Evolutionary conservation across 2,888 invertebrate species (phyloP).

Genomic region (Apamea sordens): DNA sequence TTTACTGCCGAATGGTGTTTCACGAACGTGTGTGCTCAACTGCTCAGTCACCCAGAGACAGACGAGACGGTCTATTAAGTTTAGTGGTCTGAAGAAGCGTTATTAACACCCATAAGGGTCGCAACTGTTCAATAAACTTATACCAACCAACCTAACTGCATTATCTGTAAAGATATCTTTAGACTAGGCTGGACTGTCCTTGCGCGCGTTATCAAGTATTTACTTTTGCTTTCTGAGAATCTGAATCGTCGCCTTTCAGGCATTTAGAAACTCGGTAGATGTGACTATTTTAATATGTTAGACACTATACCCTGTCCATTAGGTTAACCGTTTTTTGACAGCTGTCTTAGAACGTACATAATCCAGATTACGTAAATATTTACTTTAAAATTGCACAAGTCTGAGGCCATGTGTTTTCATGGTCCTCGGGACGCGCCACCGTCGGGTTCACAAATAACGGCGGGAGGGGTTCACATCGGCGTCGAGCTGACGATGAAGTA

Average conservation of each 20-base stretch:
- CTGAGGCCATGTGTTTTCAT: no score
- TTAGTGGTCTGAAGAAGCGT: neutral
- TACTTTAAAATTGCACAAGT: no score
- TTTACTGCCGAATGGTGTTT: neutral
- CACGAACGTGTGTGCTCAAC: neutral
- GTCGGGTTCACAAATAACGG: no score
- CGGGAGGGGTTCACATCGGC: no score
- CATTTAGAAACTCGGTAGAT: neutral
- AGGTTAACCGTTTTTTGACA: no score
- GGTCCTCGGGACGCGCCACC: no score
- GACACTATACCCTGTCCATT: neutral
- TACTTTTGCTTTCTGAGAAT: slow-evolving; percentile 37
- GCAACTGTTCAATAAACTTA: slow-evolving; percentile 8
- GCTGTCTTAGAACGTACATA: no score
- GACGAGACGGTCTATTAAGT: neutral
- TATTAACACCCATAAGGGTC: neutral
- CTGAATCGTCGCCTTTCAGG: neutral
- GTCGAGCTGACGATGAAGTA: no score
- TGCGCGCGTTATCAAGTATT: slow-evolving; percentile 46
- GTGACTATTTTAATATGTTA: neutral
- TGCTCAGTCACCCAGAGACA: neutral
- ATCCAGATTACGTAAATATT: no score
- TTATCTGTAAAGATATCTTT: slow-evolving; percentile 24
- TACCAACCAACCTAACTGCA: slow-evolving; percentile 4
- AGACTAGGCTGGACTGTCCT: slow-evolving; percentile 24